Conservation (phyloP, 2,797 vertebrate genomes). For the Choloepus didactylus region DNA sequence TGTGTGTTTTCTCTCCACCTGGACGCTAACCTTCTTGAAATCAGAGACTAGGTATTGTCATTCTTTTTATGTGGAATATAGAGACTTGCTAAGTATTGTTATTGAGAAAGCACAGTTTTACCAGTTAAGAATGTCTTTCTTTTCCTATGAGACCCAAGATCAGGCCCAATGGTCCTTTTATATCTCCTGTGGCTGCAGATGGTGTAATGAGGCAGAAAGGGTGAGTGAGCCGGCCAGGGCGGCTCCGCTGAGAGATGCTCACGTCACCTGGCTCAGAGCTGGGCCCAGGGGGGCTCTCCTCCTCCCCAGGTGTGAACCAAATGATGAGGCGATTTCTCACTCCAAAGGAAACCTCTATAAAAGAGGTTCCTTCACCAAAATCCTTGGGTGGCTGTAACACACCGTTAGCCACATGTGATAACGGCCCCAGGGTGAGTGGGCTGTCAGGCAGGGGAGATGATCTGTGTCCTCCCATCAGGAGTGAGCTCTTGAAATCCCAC, state of each 20-base stretch:
- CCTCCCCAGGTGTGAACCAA: background rate
- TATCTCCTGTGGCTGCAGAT: background rate
- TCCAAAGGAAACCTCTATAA: background rate
- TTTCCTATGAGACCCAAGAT: background rate
- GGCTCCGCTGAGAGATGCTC: background rate
- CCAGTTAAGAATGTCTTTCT: background rate
- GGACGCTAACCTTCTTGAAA: background rate
- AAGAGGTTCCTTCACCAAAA: slow-evolving; percentile 1
- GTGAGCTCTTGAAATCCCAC: background rate
- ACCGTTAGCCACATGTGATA: background rate
- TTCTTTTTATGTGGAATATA: too few species aligned
- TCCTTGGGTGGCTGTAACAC: background rate
- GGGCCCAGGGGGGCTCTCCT: background rate
- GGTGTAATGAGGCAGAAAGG: background rate
- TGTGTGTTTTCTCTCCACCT: background rate
- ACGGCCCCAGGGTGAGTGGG: background rate
- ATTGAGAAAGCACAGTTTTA: background rate
- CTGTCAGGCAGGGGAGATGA: background rate
- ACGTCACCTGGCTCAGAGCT: background rate
- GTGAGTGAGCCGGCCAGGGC: background rate
- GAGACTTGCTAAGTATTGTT: background rate
- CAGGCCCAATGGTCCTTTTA: background rate
- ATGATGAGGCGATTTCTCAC: slow-evolving; percentile 22
- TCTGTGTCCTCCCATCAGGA: background rate
- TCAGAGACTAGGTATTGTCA: background rate